Conservation (phyloP, 2,888 invertebrate species). For the Melanotus villosus region DNA sequence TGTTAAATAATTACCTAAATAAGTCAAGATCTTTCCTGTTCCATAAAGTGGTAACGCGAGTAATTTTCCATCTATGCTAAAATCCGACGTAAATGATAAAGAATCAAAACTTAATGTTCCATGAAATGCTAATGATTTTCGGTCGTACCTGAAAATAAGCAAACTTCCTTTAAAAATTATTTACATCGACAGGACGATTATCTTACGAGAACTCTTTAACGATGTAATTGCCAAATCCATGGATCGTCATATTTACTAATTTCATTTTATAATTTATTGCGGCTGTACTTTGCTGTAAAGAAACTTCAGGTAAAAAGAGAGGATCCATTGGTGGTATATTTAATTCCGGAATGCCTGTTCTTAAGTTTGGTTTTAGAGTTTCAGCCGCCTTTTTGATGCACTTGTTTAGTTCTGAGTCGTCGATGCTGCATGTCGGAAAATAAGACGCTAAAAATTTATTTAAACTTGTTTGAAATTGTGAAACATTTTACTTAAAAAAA, state of each 20-base stretch:
- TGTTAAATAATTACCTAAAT: too few relatives aligned
- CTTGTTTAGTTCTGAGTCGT: conserved; percentile 70
- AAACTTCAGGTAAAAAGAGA: conserved; percentile 72
- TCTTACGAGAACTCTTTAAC: conserved; percentile 39
- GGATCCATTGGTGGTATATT: conserved; percentile 75
- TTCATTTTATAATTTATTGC: conserved; percentile 72
- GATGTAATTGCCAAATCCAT: conserved; percentile 61
- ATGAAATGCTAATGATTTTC: background rate
- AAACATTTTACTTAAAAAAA: too few relatives aligned
- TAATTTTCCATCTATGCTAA: conserved; percentile 22
- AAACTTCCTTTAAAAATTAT: background rate
- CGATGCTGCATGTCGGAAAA: conserved; percentile 70
- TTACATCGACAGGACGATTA: too few relatives aligned
- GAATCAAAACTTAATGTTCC: background rate
- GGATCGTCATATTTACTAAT: conserved; percentile 68
- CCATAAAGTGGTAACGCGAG: conserved; percentile 16
- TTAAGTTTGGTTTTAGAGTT: conserved; percentile 70
- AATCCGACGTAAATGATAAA: background rate
- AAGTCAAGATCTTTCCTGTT: too few relatives aligned
- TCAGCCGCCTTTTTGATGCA: conserved; percentile 71
- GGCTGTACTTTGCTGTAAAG: conserved; percentile 72
- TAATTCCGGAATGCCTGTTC: conserved; percentile 73
- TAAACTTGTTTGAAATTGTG: too few relatives aligned
- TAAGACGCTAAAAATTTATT: conserved; percentile 69
- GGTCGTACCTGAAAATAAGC: conserved; percentile 20